phyloP scores from a whole-genome alignment of 2,888 invertebrate genomes.

The Apantesis nais region DNA sequence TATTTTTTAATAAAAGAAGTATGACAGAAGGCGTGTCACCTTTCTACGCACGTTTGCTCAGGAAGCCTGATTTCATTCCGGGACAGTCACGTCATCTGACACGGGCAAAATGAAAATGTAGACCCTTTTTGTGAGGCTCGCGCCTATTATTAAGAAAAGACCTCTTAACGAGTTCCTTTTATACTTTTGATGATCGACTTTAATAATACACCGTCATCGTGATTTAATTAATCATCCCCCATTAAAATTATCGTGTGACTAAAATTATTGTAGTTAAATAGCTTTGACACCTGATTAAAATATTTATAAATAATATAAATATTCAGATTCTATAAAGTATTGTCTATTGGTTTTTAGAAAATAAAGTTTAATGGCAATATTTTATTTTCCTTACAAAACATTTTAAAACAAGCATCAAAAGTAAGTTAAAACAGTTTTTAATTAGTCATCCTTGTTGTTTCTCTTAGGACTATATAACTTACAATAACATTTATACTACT shows the following conservation, averaged over 20 bases:
- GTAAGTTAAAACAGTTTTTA: too few species aligned
- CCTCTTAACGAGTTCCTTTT: constrained; percentile 74
- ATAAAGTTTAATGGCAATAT: neutral
- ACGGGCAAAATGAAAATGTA: constrained; percentile 63
- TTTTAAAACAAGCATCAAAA: neutral
- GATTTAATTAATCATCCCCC: constrained; percentile 54
- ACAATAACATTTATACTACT: too few species aligned
- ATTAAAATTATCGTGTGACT: constrained; percentile 45
- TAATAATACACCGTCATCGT: constrained; percentile 68
- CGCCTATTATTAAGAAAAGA: constrained; percentile 65
- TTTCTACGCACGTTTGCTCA: constrained; percentile 55
- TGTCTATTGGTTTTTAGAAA: too few species aligned
- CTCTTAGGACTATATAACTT: too few species aligned
- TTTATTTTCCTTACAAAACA: neutral
- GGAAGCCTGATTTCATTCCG: constrained; percentile 57
- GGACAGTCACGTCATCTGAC: constrained; percentile 62
- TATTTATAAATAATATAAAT: neutral
- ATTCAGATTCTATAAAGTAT: too few species aligned
- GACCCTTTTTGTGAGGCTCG: constrained; percentile 67
- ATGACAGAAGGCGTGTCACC: constrained; percentile 57
- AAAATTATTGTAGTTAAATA: constrained; percentile 11
- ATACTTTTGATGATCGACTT: constrained; percentile 63
- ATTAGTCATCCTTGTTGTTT: too few species aligned
- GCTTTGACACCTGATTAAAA: neutral
- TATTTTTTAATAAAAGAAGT: constrained; percentile 54